Conservation (phyloP, 2,113 vertebrate species). For the Platysternon megacephalum region DNA sequence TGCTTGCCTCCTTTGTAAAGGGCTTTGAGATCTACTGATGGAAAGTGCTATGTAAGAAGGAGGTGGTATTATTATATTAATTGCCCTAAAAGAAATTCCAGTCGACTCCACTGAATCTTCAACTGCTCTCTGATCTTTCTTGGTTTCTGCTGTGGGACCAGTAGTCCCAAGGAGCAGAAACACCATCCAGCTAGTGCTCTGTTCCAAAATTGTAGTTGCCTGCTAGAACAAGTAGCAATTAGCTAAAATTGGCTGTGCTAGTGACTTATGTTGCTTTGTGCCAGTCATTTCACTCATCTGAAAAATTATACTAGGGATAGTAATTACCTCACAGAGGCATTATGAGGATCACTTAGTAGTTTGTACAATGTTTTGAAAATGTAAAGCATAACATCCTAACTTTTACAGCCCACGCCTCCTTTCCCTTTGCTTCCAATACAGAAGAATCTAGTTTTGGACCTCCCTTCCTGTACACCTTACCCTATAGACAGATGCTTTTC, state of each 20-base stretch:
- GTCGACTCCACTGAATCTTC: not conserved
- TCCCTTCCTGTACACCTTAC: fast-evolving
- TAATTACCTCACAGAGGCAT: not conserved
- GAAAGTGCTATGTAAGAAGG: not conserved
- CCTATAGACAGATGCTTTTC: not conserved
- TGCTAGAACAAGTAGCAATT: not conserved
- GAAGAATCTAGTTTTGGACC: not conserved
- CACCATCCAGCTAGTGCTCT: not conserved
- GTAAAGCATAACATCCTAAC: not conserved
- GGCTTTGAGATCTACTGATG: not conserved
- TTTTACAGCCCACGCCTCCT: not conserved
- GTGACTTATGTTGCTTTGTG: not conserved
- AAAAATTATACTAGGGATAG: not conserved
- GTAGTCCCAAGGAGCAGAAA: not conserved
- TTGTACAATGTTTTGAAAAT: not conserved
- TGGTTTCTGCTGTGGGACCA: not conserved
- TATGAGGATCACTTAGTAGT: not conserved
- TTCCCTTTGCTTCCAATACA: not conserved
- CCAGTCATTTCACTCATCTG: not conserved
- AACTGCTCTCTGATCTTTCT: not conserved
- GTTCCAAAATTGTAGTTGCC: not conserved
- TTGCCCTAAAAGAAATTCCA: not conserved
- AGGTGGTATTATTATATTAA: not conserved
- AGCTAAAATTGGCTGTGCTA: not conserved
- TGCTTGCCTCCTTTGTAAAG: not conserved